A percentile compares a stretch with the other conserved stretches of the same genome.
Conservation (phyloP, 2,113 vertebrate genomes). For the Phrynocephalus versicolor region DNA sequence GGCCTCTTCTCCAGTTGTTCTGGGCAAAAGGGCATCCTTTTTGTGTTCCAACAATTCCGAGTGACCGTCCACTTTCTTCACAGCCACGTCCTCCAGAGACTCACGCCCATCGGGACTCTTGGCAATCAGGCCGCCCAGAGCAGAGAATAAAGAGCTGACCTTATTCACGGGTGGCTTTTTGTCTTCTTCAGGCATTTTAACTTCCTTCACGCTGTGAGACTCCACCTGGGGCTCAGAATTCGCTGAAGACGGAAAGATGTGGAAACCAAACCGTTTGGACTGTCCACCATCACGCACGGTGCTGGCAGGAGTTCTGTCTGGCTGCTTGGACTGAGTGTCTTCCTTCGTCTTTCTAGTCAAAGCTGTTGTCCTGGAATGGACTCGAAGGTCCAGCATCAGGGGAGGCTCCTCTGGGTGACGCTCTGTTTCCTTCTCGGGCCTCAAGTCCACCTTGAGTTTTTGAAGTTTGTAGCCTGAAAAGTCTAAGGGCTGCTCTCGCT, state of each 20-base stretch:
- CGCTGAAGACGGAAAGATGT: slow-evolving; percentile 65
- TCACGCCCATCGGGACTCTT: slow-evolving; percentile 75
- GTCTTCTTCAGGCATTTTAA: slow-evolving; percentile 75
- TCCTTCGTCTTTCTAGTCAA: slow-evolving; percentile 31
- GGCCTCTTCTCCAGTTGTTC: slow-evolving; percentile 36
- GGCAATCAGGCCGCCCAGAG: slow-evolving; percentile 76
- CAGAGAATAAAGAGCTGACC: slow-evolving; percentile 83
- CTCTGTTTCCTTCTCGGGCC: slow-evolving; percentile 58
- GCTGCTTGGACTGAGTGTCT: slow-evolving; percentile 37
- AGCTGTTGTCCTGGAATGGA: slow-evolving; percentile 49
- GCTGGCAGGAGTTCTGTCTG: slow-evolving; percentile 24
- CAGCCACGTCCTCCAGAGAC: slow-evolving; percentile 44
- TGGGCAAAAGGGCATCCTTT: slow-evolving; percentile 44
- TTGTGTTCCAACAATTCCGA: slow-evolving; percentile 52
- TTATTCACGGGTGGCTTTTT: slow-evolving; percentile 77
- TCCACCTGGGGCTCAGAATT: slow-evolving; percentile 66
- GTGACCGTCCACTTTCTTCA: slow-evolving; percentile 38
- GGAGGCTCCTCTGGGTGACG: slow-evolving; percentile 69
- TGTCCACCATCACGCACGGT: slow-evolving; percentile 60
- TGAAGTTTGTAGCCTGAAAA: slow-evolving; percentile 85
- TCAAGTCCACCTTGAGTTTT: slow-evolving; percentile 84
- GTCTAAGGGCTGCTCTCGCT: slow-evolving; percentile 81
- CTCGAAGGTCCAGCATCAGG: slow-evolving; percentile 83
- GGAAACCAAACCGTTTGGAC: slow-evolving; percentile 67
- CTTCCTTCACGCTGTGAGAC: slow-evolving; percentile 75